A percentile compares a stretch with the other conserved stretches of the same genome.
Conservation (phyloP, 2,888 invertebrate species). For the Nomada hirtipes region DNA sequence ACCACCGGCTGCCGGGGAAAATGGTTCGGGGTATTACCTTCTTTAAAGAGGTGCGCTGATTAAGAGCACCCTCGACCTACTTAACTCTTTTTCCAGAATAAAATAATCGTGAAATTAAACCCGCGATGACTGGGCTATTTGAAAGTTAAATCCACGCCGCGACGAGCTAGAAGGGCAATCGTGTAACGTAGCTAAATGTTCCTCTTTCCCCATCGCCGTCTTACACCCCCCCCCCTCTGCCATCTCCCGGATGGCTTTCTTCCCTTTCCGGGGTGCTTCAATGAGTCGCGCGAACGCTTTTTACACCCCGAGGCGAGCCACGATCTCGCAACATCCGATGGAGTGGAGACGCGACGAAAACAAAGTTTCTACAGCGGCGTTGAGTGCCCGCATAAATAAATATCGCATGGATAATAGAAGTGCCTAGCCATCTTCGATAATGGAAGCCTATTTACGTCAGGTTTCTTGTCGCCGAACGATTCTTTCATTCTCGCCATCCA, state of each 20-base stretch:
- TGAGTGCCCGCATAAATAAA: constrained; percentile 58
- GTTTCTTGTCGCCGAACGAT: constrained; percentile 39
- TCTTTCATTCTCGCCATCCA: constrained; percentile 14
- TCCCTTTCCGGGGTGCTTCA: constrained; percentile 4
- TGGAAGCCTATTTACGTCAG: constrained; percentile 72
- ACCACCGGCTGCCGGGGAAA: constrained; percentile 43
- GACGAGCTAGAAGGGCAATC: constrained; percentile 51
- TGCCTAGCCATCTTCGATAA: constrained; percentile 67
- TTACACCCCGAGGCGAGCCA: constrained; percentile 3
- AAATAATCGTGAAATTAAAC: constrained; percentile 62
- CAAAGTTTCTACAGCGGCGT: constrained; percentile 10
- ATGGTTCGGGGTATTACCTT: constrained; percentile 50
- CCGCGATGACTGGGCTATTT: constrained; percentile 51
- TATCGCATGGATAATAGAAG: constrained; percentile 62
- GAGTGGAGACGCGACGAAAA: constrained; percentile 2
- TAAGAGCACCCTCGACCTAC: constrained; percentile 58
- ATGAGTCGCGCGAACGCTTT: constrained; percentile 18
- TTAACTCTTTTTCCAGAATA: constrained; percentile 46
- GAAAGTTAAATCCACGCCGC: constrained; percentile 56
- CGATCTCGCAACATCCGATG: constrained; percentile 8
- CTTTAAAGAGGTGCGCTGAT: constrained; percentile 55
- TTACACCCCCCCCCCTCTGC: neutral
- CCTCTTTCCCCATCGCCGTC: neutral
- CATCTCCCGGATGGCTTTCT: neutral
- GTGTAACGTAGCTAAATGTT: constrained; percentile 43